A percentile compares a stretch with the other conserved stretches of the same genome.
Evolutionary conservation across 2,797 vertebrate genomes (phyloP).

Genomic region (Helicolenus hilgendorfi): DNA sequence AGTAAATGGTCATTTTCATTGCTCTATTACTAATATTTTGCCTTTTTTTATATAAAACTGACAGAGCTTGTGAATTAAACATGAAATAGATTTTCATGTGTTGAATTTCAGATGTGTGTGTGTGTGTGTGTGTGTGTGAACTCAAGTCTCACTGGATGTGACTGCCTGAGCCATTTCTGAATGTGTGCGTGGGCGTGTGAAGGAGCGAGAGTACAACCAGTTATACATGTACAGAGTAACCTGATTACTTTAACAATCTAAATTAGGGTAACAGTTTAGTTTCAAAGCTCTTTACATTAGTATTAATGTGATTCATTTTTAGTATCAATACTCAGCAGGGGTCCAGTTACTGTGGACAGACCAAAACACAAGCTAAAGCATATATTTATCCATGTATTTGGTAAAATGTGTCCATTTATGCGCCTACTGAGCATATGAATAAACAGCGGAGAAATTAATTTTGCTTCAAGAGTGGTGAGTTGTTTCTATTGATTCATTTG

Average conservation of each 20-base stretch:
- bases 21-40: background rate
- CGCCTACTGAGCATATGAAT: background rate
- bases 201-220: background rate
- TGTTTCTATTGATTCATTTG: background rate
- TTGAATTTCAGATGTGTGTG: background rate
- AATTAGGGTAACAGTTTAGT: background rate
- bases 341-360: too few relatives aligned
- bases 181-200: background rate
- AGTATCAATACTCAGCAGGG: background rate
- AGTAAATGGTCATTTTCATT: background rate
- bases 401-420: background rate
- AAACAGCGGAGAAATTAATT: background rate
- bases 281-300: background rate
- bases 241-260: background rate
- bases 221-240: background rate
- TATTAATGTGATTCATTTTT: background rate
- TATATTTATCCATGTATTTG: background rate
- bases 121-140: background rate
- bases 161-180: background rate
- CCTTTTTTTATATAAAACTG: background rate
- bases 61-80: slow-evolving; percentile 1
- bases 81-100: background rate
- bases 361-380: background rate
- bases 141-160: background rate
- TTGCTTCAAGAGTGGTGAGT: background rate